Percentiles rank a stretch among this genome's conserved stretches.
Evolutionary conservation across 2,113 vertebrate species (phyloP).

Genomic region (Protobothrops mucrosquamatus): DNA sequence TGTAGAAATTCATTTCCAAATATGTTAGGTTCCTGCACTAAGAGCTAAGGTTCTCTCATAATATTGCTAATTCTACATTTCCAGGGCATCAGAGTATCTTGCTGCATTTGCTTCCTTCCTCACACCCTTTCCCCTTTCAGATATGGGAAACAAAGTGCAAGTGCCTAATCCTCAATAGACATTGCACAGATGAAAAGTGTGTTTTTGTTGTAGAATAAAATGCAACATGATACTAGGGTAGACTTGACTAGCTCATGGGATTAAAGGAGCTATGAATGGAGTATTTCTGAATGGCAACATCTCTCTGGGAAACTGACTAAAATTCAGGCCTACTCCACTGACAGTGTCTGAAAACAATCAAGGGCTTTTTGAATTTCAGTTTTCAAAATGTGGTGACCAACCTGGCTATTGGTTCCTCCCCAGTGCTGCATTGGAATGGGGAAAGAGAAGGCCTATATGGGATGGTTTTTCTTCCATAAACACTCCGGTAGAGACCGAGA

Average conservation of each 20-base stretch:
- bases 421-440: neutral
- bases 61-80: neutral
- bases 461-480: neutral
- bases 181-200: neutral
- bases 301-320: neutral
- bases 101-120: neutral
- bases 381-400: neutral
- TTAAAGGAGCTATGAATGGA: neutral
- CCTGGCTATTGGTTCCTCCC: neutral
- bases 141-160: neutral
- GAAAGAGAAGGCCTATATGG: neutral
- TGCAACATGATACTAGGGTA: neutral
- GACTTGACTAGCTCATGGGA: neutral
- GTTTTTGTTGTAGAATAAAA: neutral
- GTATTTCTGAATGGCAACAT: neutral
- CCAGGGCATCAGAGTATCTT: neutral
- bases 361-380: neutral
- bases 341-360: neutral
- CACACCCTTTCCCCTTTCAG: neutral
- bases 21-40: neutral
- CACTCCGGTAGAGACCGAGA: neutral
- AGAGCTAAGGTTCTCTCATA: neutral
- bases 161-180: neutral
- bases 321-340: neutral
- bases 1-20: neutral